Evolutionary conservation across 2,113 vertebrate genomes (phyloP).

Genomic region (Poicephalus meyeri): DNA sequence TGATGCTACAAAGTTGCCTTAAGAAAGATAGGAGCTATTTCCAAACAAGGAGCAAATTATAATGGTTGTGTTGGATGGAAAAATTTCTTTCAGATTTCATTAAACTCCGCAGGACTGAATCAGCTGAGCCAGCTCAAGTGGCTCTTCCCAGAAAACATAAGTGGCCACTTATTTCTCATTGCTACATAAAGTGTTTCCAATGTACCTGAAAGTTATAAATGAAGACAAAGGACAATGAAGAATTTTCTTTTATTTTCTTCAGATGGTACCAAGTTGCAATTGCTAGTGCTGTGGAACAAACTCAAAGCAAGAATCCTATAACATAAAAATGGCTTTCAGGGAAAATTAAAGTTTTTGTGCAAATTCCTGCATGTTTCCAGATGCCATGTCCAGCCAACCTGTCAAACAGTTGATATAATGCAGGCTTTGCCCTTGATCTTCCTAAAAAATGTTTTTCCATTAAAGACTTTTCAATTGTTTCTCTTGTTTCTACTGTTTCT

Average conservation of each 20-base stretch:
- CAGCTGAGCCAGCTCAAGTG: background rate
- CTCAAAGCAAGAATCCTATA: rapidly evolving
- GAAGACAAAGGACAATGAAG: background rate
- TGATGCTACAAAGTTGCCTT: background rate
- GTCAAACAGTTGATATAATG: background rate
- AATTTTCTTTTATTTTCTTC: background rate
- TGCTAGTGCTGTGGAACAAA: background rate
- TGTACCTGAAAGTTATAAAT: background rate
- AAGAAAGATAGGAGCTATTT: conserved; percentile 6
- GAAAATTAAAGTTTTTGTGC: background rate
- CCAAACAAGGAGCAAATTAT: background rate
- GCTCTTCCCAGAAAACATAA: conserved; percentile 21
- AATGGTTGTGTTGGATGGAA: background rate
- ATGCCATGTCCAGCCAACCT: background rate
- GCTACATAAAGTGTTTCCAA: background rate
- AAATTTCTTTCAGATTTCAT: background rate
- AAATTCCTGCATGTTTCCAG: background rate
- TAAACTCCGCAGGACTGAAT: background rate
- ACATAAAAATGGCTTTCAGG: background rate
- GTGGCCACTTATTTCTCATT: background rate
- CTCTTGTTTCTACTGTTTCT: background rate
- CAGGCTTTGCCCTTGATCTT: background rate
- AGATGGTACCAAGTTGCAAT: background rate
- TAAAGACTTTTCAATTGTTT: background rate
- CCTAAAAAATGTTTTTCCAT: background rate